phyloP scores from a whole-genome alignment of 2,113 vertebrate genomes.

The Anser cygnoides region DNA sequence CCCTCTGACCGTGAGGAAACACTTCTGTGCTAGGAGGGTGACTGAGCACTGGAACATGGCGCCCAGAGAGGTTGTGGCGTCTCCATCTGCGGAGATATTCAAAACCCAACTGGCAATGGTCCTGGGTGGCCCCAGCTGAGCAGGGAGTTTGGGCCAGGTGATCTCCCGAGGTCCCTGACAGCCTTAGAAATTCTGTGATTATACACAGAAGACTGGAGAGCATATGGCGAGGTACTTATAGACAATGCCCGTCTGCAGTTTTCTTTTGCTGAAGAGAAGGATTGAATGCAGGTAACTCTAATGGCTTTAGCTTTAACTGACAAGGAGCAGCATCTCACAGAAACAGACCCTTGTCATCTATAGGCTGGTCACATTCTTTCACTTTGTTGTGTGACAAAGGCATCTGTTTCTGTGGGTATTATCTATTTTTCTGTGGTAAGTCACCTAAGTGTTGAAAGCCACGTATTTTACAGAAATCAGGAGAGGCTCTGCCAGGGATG shows the following conservation, averaged over 20 bases:
- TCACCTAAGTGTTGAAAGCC: neutral
- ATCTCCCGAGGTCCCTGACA: neutral
- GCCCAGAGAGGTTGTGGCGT: neutral
- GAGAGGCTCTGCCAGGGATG: neutral
- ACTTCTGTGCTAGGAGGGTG: neutral
- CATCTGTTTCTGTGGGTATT: neutral
- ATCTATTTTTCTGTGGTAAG: neutral
- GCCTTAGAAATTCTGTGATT: neutral
- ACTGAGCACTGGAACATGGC: neutral
- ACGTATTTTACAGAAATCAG: neutral
- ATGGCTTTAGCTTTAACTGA: neutral
- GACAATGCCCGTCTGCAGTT: neutral
- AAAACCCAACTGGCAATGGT: neutral
- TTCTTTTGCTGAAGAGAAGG: neutral
- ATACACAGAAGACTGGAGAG: neutral
- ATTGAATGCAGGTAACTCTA: neutral
- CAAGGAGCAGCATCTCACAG: neutral
- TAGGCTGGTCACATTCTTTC: neutral
- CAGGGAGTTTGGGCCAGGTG: fast-evolving
- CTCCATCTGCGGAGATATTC: neutral
- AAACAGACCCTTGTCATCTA: neutral
- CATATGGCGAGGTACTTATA: neutral
- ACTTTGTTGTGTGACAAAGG: neutral
- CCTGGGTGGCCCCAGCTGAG: neutral
- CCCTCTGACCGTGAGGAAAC: neutral